Conservation (phyloP, 2,888 invertebrate species). For the Macrosoma leucophasiata region DNA sequence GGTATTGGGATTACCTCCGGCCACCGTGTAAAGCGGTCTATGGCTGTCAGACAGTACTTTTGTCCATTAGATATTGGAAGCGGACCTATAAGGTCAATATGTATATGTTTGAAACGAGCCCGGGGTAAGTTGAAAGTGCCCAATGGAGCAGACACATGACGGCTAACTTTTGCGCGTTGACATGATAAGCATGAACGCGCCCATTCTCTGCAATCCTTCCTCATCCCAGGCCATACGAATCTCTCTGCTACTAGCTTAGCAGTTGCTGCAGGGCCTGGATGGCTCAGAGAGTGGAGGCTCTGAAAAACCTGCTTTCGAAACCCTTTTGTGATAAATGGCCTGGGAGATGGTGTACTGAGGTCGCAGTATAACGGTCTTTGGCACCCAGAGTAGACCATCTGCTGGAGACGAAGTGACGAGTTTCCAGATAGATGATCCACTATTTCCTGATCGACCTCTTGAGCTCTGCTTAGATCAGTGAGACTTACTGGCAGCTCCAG, state of each 20-base stretch:
- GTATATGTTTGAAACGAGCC: conserved; percentile 37
- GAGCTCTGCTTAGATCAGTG: conserved; percentile 14
- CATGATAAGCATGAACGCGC: conserved; percentile 28
- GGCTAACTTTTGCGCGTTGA: conserved; percentile 34
- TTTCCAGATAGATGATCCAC: neutral
- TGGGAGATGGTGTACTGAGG: conserved; percentile 18
- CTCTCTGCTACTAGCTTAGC: conserved; percentile 27
- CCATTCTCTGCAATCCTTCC: conserved; percentile 34
- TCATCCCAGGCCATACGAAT: conserved; percentile 36
- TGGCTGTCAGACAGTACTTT: conserved; percentile 36
- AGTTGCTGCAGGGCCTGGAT: conserved; percentile 8
- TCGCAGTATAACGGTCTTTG: conserved; percentile 26
- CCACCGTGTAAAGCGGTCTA: conserved; percentile 35
- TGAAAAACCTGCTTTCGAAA: conserved; percentile 26
- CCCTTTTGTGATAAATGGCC: conserved; percentile 24
- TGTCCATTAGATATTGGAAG: conserved; percentile 34
- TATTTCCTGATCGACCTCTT: conserved; percentile 12
- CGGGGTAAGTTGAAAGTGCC: conserved; percentile 21
- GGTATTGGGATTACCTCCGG: conserved; percentile 33
- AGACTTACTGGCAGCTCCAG: conserved; percentile 14
- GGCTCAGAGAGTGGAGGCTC: too few species aligned
- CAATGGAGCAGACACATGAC: conserved; percentile 29
- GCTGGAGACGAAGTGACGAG: conserved; percentile 23
- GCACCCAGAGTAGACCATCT: conserved; percentile 15
- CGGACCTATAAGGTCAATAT: conserved; percentile 53